phyloP scores from a whole-genome alignment of 2,888 invertebrate genomes.

The Morpho deidamia region DNA sequence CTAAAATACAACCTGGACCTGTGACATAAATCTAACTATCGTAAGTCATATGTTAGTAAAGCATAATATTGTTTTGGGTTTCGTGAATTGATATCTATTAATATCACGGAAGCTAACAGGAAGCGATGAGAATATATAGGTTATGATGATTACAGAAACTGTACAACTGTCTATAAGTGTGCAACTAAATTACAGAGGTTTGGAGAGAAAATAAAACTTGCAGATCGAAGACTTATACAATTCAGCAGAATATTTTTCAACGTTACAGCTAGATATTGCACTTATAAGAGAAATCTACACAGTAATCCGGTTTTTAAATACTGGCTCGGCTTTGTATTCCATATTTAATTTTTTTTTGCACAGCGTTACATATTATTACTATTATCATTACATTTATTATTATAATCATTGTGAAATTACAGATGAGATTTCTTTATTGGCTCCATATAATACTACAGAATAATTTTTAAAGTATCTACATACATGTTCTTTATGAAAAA shows the following conservation, averaged over 20 bases:
- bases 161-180: conserved; percentile 30
- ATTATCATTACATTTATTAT: conserved; percentile 36
- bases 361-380: conserved; percentile 30
- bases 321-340: conserved; percentile 71
- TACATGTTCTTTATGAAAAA: conserved; percentile 25
- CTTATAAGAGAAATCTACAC: conserved; percentile 63
- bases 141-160: conserved; percentile 25
- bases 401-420: conserved; percentile 42
- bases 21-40: conserved; percentile 56
- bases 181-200: conserved; percentile 32
- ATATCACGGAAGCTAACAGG: conserved; percentile 61
- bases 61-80: conserved; percentile 53
- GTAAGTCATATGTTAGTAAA: conserved; percentile 50
- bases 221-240: conserved; percentile 24
- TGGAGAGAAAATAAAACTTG: conserved; percentile 17
- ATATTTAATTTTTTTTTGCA: conserved; percentile 43
- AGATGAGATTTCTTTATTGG: conserved; percentile 36
- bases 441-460: conserved; percentile 27
- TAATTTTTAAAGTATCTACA: conserved; percentile 24
- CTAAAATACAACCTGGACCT: conserved; percentile 74
- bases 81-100: conserved; percentile 48
- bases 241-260: conserved; percentile 38
- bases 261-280: conserved; percentile 69
- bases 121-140: conserved; percentile 58
- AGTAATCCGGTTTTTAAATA: conserved; percentile 73